Base-by-base conservation (phyloP, 2,888 invertebrate species). In the Stegana nigrithorax region DNA sequence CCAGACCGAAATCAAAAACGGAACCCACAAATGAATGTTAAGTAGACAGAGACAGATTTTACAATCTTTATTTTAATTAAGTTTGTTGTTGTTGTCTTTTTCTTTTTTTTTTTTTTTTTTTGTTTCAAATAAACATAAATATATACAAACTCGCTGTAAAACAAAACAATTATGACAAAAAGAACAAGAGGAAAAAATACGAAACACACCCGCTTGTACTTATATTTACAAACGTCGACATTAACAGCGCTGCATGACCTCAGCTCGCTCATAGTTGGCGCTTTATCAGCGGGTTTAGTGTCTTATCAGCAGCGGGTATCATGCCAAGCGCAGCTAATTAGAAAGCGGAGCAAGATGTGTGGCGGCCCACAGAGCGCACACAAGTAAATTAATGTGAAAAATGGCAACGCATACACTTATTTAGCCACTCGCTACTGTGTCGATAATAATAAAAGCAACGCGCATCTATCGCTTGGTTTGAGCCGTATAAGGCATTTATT, bases 161-260 rank as follows among this genome's bases (percentile, higher is more conserved):
- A 27, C 12, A 36, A 55, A 36, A 29, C 17, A 36, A 36, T 36
- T 36, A 56, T 36, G 21, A 36, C n/a, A n/a, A n/a, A n/a, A n/a
- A n/a, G n/a, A n/a, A 50, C 12, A 56, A 12, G 36, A 36, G 36
- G 8, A 8, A 19, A 45, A 8, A n/a, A 14, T 23, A 56, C 14
- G 12, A 39, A n/a, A 21, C 26, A 17, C 25, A 23, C 23, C 45
- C 23, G 45, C 45, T n/a, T n/a, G n/a, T n/a, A 2, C 23, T 4
- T 21, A 21, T 42, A 42, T 7, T 42, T 5, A n/a, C n/a, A n/a
- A 6, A 10, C n/a, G n/a, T 42, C 14, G 42, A 23, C 25, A 5
- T 36, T 6, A 21, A 21, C 19, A n/a, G 21, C 53, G 3, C 1
- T 1, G 36, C n/a, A 64, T 64, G 66, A 61, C 53, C 53, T 55